phyloP scores from a whole-genome alignment of 1,140 invertebrate genomes.

The Cephus cinctus region DNA sequence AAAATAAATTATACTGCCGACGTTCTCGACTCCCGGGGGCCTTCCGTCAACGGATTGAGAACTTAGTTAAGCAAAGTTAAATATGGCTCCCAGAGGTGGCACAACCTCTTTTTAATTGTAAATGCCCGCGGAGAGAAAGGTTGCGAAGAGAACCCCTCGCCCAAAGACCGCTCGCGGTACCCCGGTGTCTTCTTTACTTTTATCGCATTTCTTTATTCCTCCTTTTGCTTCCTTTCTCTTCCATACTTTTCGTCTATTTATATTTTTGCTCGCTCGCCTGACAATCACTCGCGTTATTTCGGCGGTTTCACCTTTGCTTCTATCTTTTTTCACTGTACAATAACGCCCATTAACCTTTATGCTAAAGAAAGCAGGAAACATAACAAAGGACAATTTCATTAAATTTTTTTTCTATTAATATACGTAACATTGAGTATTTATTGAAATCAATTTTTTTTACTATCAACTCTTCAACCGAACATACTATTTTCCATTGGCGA shows the following conservation, averaged over 20 bases:
- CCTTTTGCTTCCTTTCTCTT: constrained; percentile 9
- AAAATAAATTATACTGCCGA: constrained; percentile 25
- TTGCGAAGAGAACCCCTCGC: not conserved
- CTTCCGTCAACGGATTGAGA: constrained; percentile 47
- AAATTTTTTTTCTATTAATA: no score
- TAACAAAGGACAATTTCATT: no score
- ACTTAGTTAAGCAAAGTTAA: constrained; percentile 57
- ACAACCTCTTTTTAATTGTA: constrained; percentile 53
- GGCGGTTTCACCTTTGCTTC: no score
- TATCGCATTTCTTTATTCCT: constrained; percentile 1
- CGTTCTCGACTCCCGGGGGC: constrained; percentile 40
- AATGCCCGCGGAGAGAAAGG: constrained; percentile 36
- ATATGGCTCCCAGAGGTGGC: constrained; percentile 52
- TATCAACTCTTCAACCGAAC: no score
- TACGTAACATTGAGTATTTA: no score
- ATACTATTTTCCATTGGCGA: no score
- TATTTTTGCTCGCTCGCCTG: not conserved
- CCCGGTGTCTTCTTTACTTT: not conserved
- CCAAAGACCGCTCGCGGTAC: constrained; percentile 5
- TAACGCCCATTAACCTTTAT: no score
- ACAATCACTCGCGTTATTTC: not conserved
- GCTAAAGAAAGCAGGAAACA: no score
- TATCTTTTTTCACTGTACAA: no score
- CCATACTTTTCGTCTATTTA: no score
- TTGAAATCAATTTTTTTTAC: no score